A percentile compares a stretch with the other conserved stretches of the same genome.
Evolutionary conservation across 1,140 invertebrate genomes (phyloP).

Genomic region (Eurosta solidaginis): DNA sequence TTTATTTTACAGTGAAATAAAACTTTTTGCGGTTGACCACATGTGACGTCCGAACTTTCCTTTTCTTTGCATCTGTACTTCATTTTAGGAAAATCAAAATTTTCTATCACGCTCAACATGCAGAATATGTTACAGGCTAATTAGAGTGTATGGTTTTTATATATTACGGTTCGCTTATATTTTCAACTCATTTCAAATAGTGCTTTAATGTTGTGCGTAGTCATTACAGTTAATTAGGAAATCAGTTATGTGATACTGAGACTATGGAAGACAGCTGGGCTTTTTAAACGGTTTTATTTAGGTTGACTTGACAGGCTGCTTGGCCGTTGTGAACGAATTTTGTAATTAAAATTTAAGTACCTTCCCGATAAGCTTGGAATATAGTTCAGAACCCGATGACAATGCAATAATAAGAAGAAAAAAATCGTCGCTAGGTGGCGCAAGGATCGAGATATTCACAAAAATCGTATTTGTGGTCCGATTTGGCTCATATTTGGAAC

Average conservation of each 20-base stretch:
- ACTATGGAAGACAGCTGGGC: too few relatives aligned
- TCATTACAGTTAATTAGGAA: not conserved
- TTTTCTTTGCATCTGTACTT: not conserved
- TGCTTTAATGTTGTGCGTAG: not conserved
- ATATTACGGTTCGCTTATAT: not conserved
- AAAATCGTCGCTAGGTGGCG: too few relatives aligned
- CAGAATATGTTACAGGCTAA: not conserved
- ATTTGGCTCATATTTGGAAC: too few relatives aligned
- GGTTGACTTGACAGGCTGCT: too few relatives aligned
- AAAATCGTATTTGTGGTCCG: too few relatives aligned
- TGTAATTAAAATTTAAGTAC: too few relatives aligned
- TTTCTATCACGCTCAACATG: not conserved
- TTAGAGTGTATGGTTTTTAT: not conserved
- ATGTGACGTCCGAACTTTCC: not conserved
- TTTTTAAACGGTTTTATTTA: too few relatives aligned
- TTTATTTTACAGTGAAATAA: not conserved
- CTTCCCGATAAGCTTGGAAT: too few relatives aligned
- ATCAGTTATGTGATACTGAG: not conserved
- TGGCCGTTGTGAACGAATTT: too few relatives aligned
- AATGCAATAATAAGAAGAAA: too few relatives aligned
- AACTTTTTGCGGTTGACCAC: constrained; percentile 24
- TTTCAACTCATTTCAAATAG: not conserved
- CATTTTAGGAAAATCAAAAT: not conserved
- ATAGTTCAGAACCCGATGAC: too few relatives aligned
- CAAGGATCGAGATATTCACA: too few relatives aligned